Evolutionary conservation across 2,113 vertebrate species (phyloP).

Genomic region (Menidia beryllina): DNA sequence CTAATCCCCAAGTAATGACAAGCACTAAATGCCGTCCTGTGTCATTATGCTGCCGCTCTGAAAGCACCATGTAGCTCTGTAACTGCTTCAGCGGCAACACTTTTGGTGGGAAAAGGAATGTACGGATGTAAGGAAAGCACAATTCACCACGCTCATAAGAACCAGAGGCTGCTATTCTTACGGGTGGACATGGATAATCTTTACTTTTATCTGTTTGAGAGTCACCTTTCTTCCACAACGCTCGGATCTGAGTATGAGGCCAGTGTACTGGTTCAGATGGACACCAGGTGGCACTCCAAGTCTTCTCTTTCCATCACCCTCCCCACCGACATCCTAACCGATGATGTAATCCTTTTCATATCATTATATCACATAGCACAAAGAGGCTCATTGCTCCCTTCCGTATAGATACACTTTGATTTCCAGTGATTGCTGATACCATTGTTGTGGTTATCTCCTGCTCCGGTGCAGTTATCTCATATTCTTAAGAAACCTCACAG

Average conservation of each 20-base stretch:
- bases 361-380: constrained; percentile 69
- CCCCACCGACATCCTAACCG: constrained; percentile 58
- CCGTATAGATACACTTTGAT: constrained; percentile 52
- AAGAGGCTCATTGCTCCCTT: constrained; percentile 55
- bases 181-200: constrained; percentile 13
- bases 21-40: constrained; percentile 44
- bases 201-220: constrained; percentile 44
- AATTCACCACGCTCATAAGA: constrained; percentile 40
- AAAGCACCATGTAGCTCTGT: constrained; percentile 57
- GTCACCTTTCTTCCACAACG: constrained; percentile 46
- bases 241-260: constrained; percentile 30
- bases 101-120: constrained; percentile 25
- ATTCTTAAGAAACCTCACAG: constrained; percentile 47
- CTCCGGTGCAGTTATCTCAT: constrained; percentile 36
- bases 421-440: constrained; percentile 53
- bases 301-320: constrained; percentile 51
- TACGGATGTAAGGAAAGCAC: constrained; percentile 13
- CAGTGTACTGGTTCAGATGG: not conserved
- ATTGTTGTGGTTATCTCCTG: constrained; percentile 48
- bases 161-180: constrained; percentile 9
- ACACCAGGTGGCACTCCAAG: constrained; percentile 77
- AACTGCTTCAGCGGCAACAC: constrained; percentile 39
- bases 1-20: constrained; percentile 63
- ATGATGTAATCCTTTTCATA: constrained; percentile 78
- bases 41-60: constrained; percentile 44